Base-by-base conservation (phyloP, 1,140 invertebrate species). In the Drepana arcuata region DNA sequence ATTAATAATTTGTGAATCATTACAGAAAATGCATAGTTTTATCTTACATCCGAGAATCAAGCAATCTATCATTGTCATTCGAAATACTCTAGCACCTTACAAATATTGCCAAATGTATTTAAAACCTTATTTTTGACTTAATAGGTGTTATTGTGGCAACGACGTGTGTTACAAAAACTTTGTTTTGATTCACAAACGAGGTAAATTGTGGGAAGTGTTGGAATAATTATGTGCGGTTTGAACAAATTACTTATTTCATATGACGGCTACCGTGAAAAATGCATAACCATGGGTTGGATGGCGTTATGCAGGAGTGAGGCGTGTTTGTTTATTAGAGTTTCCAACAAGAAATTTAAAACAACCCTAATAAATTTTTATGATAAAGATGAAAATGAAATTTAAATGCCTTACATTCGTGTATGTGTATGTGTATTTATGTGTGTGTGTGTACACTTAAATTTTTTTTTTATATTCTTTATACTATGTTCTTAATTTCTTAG, bases 121-220 rank as follows among this genome's bases (percentile, higher is more conserved):
- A n/a, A n/a, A n/a, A 24, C 30, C 34, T 34, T 50, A 45, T n/a
- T 6, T 7, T 36, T 14, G 10, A 14, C 12, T 14, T 25, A 35
- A 25, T 10, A 35, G 0, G 4, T n/a, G 2, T 30, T 7, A 16
- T 30, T 14, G 7, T 7, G 25, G 28, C 4, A 11, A 13, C 21
- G 16, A 33, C 18, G 24, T 16, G 4, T 18, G 16, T 36, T 27
- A 16, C 12, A 16, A 18, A 38, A 38, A 21, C 14, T 44, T 37
- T 7, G 33, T 36, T 31, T 47, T 27, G 16, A 14, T 25, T 26
- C 16, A 47, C 42, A 52, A 51, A 52, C 48, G 61, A 41, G 46
- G 51, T 45, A 62, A 67, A 70, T 73, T 63, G 66, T 73, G 69
- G 59, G 64, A 73, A 73, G 58, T 65, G 59, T 59, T 44, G 29